Conservation (phyloP, 2,888 invertebrate genomes). For the Cephonodes hylas region DNA sequence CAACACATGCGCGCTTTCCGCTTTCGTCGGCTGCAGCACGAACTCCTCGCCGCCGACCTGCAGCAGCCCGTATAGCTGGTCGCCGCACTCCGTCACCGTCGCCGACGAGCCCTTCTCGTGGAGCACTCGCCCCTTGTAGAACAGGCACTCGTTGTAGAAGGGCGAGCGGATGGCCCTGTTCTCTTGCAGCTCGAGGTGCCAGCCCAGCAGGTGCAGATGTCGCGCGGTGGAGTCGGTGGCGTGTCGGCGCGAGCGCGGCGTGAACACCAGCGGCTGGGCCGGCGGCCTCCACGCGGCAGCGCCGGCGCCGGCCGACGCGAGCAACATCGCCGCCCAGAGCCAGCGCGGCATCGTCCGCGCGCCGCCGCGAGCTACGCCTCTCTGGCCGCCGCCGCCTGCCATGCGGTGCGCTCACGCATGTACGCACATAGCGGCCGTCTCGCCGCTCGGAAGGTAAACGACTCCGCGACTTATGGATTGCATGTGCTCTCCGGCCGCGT, state of each 20-base stretch:
- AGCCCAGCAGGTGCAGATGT: constrained; percentile 63
- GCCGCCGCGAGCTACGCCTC: constrained; percentile 63
- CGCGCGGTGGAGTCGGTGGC: constrained; percentile 36
- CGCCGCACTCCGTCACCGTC: constrained; percentile 77
- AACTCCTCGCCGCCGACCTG: constrained; percentile 69
- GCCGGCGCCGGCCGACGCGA: constrained; percentile 46
- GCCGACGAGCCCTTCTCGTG: constrained; percentile 66
- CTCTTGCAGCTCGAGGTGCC: constrained; percentile 67
- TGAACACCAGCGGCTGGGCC: constrained; percentile 35
- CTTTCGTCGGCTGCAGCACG: constrained; percentile 69
- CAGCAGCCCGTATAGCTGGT: constrained; percentile 77
- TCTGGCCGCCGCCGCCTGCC: constrained; percentile 53
- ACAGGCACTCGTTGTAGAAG: constrained; percentile 67
- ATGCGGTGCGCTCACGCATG: constrained; percentile 67
- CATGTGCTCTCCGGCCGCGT: constrained; percentile 63
- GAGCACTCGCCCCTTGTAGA: constrained; percentile 65
- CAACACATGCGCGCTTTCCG: constrained; percentile 55
- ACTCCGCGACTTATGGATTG: constrained; percentile 74
- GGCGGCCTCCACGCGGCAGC: constrained; percentile 49
- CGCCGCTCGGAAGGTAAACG: constrained; percentile 78
- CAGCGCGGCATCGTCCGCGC: constrained; percentile 75
- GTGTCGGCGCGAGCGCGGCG: constrained; percentile 44
- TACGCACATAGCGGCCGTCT: constrained; percentile 76
- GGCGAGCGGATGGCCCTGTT: constrained; percentile 71
- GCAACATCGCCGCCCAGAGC: constrained; percentile 64